Percentiles rank a stretch among this genome's conserved stretches.
Conservation (phyloP, 2,888 invertebrate genomes). For the Caenorhabditis plicata region DNA sequence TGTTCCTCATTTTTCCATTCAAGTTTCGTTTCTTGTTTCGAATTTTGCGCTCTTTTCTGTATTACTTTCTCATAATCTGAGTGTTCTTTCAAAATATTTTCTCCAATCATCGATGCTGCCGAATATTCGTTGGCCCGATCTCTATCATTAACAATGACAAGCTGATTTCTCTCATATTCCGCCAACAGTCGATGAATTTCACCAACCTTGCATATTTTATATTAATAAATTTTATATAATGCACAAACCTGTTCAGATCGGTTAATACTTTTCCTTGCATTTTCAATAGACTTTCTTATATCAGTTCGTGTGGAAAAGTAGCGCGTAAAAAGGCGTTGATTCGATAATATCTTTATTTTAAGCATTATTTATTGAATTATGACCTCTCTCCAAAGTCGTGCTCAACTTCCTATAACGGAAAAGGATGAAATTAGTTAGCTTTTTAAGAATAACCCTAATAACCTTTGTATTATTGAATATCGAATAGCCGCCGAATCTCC, state of each 20-base stretch:
- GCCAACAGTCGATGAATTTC: slow-evolving; percentile 26
- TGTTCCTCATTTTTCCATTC: neutral
- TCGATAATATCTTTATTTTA: neutral
- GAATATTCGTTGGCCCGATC: slow-evolving; percentile 8
- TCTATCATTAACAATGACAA: slow-evolving; percentile 2
- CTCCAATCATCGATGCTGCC: slow-evolving; percentile 41
- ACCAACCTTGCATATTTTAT: slow-evolving; percentile 2
- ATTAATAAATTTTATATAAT: neutral
- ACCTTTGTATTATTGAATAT: slow-evolving; percentile 53
- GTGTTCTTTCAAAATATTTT: slow-evolving; percentile 36
- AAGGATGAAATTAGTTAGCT: neutral
- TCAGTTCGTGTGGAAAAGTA: slow-evolving; percentile 7
- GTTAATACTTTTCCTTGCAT: slow-evolving; percentile 7
- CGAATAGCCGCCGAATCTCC: slow-evolving; percentile 44
- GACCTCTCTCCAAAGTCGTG: slow-evolving; percentile 41
- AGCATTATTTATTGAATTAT: slow-evolving; percentile 14
- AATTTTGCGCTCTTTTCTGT: slow-evolving; percentile 7
- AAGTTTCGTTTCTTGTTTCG: neutral
- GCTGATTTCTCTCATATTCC: slow-evolving; percentile 14
- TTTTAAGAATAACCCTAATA: neutral
- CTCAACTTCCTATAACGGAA: slow-evolving; percentile 20
- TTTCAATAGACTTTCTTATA: slow-evolving; percentile 18
- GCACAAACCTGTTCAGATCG: slow-evolving; percentile 10
- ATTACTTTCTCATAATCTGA: slow-evolving; percentile 17
- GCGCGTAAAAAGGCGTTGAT: neutral